A percentile compares a stretch with the other conserved stretches of the same genome.
These are phyloP conservation scores for Epistrophe eligans DNA, from an alignment of 2,888 invertebrate species.

Conservation along the genomic window DNA sequence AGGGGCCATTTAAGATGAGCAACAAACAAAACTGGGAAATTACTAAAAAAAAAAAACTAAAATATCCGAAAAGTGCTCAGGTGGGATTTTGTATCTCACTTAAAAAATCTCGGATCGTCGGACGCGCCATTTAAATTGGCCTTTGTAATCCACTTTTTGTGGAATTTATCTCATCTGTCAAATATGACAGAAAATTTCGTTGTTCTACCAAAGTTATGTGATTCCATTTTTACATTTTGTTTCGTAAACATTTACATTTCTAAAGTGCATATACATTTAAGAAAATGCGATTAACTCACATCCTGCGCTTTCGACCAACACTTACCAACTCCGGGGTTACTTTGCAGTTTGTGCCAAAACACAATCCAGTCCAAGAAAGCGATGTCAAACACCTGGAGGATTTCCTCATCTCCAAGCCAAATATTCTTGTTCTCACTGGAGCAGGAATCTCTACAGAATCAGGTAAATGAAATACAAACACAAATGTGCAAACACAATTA, in stretches of 20 bases:
- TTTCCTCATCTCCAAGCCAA: conserved; percentile 82
- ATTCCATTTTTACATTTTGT: conserved; percentile 42
- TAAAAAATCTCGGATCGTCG: no score
- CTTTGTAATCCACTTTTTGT: neutral
- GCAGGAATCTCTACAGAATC: conserved; percentile 99
- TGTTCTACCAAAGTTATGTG: conserved; percentile 50
- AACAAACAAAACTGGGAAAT: no score
- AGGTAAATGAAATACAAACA: conserved; percentile 84
- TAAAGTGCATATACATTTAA: neutral
- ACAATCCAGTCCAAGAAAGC: conserved; percentile 86
- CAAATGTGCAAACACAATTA: neutral
- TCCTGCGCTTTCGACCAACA: conserved; percentile 77
- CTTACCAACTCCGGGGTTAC: conserved; percentile 70
- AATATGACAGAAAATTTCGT: neutral
- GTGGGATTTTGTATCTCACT: no score
- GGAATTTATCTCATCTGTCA: conserved; percentile 19
- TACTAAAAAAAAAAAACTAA: no score
- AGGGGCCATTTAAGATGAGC: no score
- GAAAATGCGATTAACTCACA: conserved; percentile 79
- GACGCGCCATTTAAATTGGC: no score
- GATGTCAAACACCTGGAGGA: conserved; percentile 85
- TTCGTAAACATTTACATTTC: conserved; percentile 37
- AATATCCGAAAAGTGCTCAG: no score
- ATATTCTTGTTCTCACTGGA: conserved; percentile 91
- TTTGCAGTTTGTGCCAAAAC: conserved; percentile 88